Percentiles rank a stretch among this genome's conserved stretches.
These are phyloP conservation scores for Lasiurus cinereus DNA, from an alignment of 2,113 vertebrate species.

Conservation along the genomic window DNA sequence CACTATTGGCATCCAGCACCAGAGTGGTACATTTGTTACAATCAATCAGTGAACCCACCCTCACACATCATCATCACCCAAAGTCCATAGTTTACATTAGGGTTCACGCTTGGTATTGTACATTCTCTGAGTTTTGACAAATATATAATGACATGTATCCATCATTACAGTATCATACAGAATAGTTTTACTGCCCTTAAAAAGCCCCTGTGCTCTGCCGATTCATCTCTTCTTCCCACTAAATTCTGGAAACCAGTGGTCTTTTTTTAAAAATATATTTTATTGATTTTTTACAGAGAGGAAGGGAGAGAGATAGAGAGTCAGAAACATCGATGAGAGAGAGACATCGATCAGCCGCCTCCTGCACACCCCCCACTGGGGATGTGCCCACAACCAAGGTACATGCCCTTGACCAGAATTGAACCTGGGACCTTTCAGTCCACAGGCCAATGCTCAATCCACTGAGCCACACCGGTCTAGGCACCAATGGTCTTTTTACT, in stretches of 20 bases:
- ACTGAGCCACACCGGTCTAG: too few species aligned
- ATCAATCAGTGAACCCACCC: background rate
- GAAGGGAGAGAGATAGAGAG: too few species aligned
- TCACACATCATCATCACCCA: background rate
- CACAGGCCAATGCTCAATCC: too few species aligned
- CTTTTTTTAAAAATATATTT: too few species aligned
- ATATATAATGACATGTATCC: background rate
- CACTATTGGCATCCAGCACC: background rate
- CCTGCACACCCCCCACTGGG: too few species aligned
- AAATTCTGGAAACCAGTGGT: background rate
- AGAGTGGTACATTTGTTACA: background rate
- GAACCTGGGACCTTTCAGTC: too few species aligned
- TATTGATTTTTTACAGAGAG: too few species aligned
- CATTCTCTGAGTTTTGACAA: background rate
- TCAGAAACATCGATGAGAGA: too few species aligned
- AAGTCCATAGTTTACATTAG: background rate
- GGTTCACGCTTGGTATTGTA: background rate
- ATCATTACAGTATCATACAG: background rate
- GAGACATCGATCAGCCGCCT: too few species aligned
- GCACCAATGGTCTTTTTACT: background rate
- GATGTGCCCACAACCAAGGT: too few species aligned
- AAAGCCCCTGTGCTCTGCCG: background rate
- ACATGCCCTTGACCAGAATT: too few species aligned
- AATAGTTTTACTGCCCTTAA: background rate
- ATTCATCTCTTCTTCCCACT: background rate